phyloP scores from a whole-genome alignment of 2,888 invertebrate species.

The Norana najaformis region DNA sequence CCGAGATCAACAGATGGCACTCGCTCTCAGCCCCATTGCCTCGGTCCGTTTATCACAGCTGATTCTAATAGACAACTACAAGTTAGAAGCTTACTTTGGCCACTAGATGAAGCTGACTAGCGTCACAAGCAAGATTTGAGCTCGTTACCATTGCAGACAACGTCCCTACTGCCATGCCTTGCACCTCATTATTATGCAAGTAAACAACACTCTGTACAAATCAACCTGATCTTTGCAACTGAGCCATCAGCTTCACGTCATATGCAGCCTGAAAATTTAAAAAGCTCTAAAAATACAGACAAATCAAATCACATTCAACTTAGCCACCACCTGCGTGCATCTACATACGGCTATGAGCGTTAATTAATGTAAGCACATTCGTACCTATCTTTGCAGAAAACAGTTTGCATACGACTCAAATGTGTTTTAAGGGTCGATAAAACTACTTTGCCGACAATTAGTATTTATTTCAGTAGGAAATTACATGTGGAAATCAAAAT shows the following conservation, averaged over 20 bases:
- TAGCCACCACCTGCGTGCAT: background rate
- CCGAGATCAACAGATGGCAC: background rate
- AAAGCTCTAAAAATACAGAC: background rate
- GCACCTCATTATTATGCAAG: background rate
- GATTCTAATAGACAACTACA: background rate
- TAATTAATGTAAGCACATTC: background rate
- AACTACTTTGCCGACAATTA: background rate
- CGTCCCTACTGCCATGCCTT: too few species aligned
- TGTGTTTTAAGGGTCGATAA: too few species aligned
- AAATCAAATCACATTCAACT: background rate
- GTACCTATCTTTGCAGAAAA: background rate
- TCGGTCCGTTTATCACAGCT: background rate
- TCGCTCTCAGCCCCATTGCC: constrained; percentile 5
- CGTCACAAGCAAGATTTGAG: background rate
- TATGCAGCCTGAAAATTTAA: background rate
- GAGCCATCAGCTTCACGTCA: background rate
- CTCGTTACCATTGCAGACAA: too few species aligned
- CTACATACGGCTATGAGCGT: background rate
- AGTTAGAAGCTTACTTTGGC: background rate
- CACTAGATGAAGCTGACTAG: background rate
- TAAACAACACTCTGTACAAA: background rate
- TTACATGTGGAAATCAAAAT: too few species aligned
- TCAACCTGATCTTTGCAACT: background rate
- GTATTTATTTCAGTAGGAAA: background rate
- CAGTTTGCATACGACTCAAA: background rate